These are phyloP conservation scores for Andrena marginata DNA, from an alignment of 2,888 invertebrate genomes.

Conservation along the genomic window DNA sequence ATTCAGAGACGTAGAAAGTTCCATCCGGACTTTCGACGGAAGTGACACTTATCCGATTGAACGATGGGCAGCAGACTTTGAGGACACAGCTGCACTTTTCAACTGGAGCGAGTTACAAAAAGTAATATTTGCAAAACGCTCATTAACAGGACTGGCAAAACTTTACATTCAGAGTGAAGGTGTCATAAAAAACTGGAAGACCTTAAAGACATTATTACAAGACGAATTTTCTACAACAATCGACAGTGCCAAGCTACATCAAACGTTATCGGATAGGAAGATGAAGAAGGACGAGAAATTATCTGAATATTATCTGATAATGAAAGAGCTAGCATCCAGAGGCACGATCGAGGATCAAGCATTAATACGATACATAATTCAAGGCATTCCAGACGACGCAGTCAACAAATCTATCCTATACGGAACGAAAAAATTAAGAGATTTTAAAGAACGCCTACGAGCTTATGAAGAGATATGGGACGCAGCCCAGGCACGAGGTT, in stretches of 20 bases:
- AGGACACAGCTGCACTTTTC: too few species aligned
- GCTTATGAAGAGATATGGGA: constrained; percentile 7
- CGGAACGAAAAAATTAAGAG: not conserved
- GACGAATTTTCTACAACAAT: not conserved
- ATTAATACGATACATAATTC: constrained; percentile 3
- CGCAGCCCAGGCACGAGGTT: not conserved
- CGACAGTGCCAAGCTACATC: not conserved
- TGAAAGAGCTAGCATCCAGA: constrained; percentile 5
- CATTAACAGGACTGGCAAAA: too few species aligned
- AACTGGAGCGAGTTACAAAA: too few species aligned
- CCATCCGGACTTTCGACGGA: too few species aligned
- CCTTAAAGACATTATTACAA: too few species aligned
- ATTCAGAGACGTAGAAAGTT: too few species aligned
- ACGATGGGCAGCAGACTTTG: too few species aligned
- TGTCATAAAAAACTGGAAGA: too few species aligned
- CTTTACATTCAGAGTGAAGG: too few species aligned
- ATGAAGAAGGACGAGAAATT: not conserved
- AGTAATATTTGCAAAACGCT: too few species aligned
- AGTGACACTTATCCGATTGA: too few species aligned
- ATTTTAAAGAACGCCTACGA: constrained; percentile 22
- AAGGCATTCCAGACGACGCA: not conserved
- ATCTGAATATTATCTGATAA: too few species aligned
- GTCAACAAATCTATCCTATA: constrained; percentile 1
- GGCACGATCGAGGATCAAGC: constrained; percentile 14
- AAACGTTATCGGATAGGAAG: constrained; percentile 5